Evolutionary conservation across 2,888 invertebrate genomes (phyloP), one percentile per base, ranked within the genome.

Genomic region (Tuta absoluta): DNA sequence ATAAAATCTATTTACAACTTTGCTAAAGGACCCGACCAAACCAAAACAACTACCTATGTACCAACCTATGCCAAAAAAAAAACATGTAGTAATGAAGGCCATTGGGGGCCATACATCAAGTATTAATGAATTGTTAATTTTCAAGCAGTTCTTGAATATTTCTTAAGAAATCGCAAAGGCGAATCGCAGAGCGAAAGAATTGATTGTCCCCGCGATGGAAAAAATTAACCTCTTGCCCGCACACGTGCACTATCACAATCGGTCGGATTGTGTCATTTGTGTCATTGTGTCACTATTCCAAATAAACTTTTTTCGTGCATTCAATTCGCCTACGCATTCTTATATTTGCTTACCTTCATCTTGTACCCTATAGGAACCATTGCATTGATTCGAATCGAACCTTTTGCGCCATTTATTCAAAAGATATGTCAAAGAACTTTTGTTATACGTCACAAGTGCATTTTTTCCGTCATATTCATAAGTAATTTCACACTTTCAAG

Each of bases 151-250:
- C 60, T 19, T 56, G 62, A 61, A 60, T 57, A 21, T 45, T 51
- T 33, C 53, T 64, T 38, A 64, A 58, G 49, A 63, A 59, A 45
- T 58, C 60, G 65, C 70, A 72, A 79, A 79, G 76, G 76, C 73
- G 79, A 85, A 85, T 81, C n/a, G n/a, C 77, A 82, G 81, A 82
- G 83, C 82, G 80, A 74, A 79, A 81, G 75, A 79, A 80, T 80
- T 76, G 78, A 79, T 82, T 82, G 81, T 84, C 75, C 72, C 72
- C 63, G 69, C 72, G 71, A 48, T 14, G 12, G 24, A 64, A 70
- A 76, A 77, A 75, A 74, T 75, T 71, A 69, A 69, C 71, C 71
- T 75, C 68, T 71, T 77, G 75, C 73, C 69, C 69, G 73, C 82
- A 84, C 89, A 89, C 89, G 89, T 90, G 88, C 83, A 82, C 51